phyloP scores from a whole-genome alignment of 2,888 invertebrate species.

The Thera obeliscata region DNA sequence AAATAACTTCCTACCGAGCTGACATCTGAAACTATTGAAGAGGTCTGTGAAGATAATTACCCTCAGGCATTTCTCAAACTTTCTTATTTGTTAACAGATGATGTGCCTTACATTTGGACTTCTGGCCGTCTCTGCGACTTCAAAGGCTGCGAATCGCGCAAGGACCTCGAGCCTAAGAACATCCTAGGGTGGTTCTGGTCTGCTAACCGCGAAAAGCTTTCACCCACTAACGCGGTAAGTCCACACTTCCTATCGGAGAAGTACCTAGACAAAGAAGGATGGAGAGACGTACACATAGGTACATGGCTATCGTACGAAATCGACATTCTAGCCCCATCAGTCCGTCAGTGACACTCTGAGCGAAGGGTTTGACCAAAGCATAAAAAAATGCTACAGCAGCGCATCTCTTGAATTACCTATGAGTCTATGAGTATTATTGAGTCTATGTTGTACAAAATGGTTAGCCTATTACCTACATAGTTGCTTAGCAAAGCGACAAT shows the following conservation, averaged over 20 bases:
- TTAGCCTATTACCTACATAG: not conserved
- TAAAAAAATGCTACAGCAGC: no score
- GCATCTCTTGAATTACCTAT: no score
- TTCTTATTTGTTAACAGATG: slow-evolving; percentile 82
- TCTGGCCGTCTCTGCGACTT: slow-evolving; percentile 96
- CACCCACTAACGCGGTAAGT: slow-evolving; percentile 89
- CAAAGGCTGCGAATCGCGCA: slow-evolving; percentile 94
- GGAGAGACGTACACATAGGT: no score
- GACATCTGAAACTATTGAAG: not conserved
- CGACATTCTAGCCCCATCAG: no score
- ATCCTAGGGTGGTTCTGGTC: slow-evolving; percentile 97
- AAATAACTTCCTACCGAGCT: not conserved
- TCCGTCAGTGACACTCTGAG: no score
- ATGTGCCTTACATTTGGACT: slow-evolving; percentile 97
- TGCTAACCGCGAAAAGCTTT: slow-evolving; percentile 93
- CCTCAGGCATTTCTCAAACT: not conserved
- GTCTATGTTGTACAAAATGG: no score
- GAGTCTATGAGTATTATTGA: no score
- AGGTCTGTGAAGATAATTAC: not conserved
- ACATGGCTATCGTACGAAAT: no score
- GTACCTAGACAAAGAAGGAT: no score
- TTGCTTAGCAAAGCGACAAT: slow-evolving; percentile 31
- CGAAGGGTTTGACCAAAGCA: no score
- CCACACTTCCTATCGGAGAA: not conserved
- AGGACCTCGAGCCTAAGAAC: slow-evolving; percentile 93